phyloP scores from a whole-genome alignment of 2,797 vertebrate species.

The Pteronotus mesoamericanus region DNA sequence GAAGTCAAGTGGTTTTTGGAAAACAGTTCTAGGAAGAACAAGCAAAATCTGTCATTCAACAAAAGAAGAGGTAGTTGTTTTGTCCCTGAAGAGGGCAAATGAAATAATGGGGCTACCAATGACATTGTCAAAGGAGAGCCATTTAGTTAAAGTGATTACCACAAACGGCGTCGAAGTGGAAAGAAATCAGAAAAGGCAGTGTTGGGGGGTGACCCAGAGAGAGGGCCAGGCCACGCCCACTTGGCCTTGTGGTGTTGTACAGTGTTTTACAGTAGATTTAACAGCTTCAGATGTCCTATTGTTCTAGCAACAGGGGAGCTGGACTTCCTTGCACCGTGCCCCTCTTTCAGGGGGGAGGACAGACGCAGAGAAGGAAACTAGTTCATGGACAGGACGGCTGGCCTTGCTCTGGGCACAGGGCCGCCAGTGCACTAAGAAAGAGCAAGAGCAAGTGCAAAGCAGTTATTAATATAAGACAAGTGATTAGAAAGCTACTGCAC shows the following conservation, averaged over 20 bases:
- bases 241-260: neutral
- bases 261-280: neutral
- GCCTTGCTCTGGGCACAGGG: accelerated
- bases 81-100: neutral
- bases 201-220: neutral
- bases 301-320: neutral
- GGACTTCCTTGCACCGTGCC: neutral
- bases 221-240: neutral
- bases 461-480: neutral
- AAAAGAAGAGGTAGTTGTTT: neutral
- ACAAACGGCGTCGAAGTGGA: neutral
- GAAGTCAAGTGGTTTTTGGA: neutral
- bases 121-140: neutral
- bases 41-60: neutral
- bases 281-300: neutral
- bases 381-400: neutral
- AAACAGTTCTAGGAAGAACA: neutral
- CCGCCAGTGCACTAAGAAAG: no score
- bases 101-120: neutral
- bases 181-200: neutral
- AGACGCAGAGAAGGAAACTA: neutral
- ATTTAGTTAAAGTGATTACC: neutral
- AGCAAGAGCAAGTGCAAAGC: neutral
- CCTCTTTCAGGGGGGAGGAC: neutral
- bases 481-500: neutral